phyloP scores from a whole-genome alignment of 2,113 vertebrate species.

The Dipodomys stephensi region DNA sequence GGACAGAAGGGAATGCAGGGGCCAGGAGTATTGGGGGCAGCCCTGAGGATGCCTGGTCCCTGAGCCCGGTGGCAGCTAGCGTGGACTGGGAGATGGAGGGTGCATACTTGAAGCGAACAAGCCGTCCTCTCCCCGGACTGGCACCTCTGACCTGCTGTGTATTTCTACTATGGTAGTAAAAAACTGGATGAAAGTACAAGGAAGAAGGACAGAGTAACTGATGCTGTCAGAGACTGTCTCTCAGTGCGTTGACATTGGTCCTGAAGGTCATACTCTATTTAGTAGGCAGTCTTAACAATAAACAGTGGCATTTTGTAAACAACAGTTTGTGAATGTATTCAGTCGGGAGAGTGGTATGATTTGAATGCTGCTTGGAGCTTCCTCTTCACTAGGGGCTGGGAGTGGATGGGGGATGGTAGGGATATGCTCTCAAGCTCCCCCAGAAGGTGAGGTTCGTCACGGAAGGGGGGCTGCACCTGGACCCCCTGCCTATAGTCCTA shows the following conservation, averaged over 20 bases:
- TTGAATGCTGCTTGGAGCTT: neutral
- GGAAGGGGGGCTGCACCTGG: neutral
- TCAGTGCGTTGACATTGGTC: neutral
- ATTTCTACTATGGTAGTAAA: neutral
- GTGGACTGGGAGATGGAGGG: neutral
- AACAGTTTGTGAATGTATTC: neutral
- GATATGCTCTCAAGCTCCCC: neutral
- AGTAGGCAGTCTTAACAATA: neutral
- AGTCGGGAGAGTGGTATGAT: neutral
- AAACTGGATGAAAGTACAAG: neutral
- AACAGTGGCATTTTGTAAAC: neutral
- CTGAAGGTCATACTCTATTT: neutral
- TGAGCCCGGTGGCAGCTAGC: neutral
- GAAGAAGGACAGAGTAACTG: neutral
- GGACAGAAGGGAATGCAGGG: neutral
- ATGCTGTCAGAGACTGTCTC: neutral
- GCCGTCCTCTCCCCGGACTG: neutral
- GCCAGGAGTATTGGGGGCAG: neutral
- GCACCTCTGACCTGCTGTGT: rapidly evolving
- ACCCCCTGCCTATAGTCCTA: neutral
- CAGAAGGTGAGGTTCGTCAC: neutral
- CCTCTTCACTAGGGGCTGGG: too few species aligned
- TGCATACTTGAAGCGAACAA: neutral
- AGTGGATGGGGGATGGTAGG: neutral
- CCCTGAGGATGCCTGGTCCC: neutral